Base-by-base conservation (phyloP, 1,140 invertebrate genomes). In the Drosophila kepulauana region DNA sequence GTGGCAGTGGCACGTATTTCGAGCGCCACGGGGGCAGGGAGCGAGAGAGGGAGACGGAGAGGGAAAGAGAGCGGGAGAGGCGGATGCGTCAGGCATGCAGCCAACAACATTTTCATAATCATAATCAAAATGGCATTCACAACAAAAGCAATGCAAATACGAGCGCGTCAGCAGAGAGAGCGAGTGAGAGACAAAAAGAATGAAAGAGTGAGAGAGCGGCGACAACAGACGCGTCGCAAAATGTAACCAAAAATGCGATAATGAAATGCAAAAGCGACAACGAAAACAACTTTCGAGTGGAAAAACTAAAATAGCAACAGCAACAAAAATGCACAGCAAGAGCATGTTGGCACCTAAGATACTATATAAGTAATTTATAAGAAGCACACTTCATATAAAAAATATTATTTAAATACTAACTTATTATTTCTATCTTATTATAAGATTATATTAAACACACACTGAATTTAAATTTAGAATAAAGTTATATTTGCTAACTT, bases 41-140 rank as follows among this genome's bases (percentile, higher is more conserved):
- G 20, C 0, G 2, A 3, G 20, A 20, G 20, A 20, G 20, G 20
- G 20, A 20, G 2, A 2, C 0, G 20, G 20, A 25, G 20, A 4
- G 20, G 20, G 0, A 25, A 0, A 4, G 20, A 0, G 20, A 25
- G 20, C 20, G 30, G 38, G 54, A 43, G 25, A 25, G 2, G 57
- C 6, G 51, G 41, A 2, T 38, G 35, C 35, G 35, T 38, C 7
- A 10, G 81, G 77, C 61, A 67, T 75, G 78, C 75, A 79, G 76
- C 72, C 79, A 79, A 74, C 85, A 74, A 74, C 89, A 89, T 90
- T 62, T 89, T 89, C 85, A 88, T 88, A 88, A 88, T 88, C 85
- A 88, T 88, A 88, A 88, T 88, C 85, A 88, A 88, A 88, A 88
- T 89, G 85, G 81, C 85, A 88, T 88, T 89, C 89, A 88, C 85